Percentiles rank a stretch among this genome's conserved stretches.
These are phyloP conservation scores for Cancer borealis DNA, from an alignment of 2,888 invertebrate species.

Conservation along the genomic window DNA sequence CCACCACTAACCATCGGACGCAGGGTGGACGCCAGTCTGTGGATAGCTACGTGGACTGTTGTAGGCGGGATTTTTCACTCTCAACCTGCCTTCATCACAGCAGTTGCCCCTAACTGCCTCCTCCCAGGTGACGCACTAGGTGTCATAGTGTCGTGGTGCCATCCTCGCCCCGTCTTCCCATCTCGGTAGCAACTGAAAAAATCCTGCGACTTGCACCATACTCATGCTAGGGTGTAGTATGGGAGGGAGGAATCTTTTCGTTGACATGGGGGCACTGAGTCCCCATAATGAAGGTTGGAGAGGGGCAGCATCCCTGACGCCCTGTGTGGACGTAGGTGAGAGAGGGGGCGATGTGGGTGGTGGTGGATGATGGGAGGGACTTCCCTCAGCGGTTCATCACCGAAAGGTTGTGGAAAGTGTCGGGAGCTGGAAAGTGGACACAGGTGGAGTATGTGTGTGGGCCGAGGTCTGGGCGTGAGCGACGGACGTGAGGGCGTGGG, in stretches of 20 bases:
- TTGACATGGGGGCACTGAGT: conserved; percentile 37
- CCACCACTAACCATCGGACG: neutral
- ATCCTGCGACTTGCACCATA: conserved; percentile 68
- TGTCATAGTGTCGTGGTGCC: neutral
- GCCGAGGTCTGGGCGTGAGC: conserved; percentile 67
- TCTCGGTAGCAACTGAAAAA: conserved; percentile 51
- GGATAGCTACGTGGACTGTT: neutral
- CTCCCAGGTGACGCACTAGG: neutral
- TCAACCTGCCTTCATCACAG: neutral
- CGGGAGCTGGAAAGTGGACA: conserved; percentile 73
- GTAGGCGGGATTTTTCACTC: neutral
- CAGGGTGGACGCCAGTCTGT: conserved; percentile 37
- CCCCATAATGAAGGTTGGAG: conserved; percentile 51
- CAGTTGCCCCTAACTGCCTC: conserved; percentile 30
- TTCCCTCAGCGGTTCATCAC: conserved; percentile 75
- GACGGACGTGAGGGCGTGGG: conserved; percentile 74
- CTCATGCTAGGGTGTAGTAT: conserved; percentile 63
- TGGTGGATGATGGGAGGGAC: conserved; percentile 38
- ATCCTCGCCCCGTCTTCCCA: conserved; percentile 56
- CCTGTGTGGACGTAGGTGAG: conserved; percentile 51
- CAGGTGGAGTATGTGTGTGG: conserved; percentile 71
- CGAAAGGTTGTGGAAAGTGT: conserved; percentile 72
- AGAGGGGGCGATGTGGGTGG: conserved; percentile 57
- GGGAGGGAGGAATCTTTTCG: conserved; percentile 63
- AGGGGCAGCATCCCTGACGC: conserved; percentile 34